Evolutionary conservation across 2,797 vertebrate species (phyloP).

Genomic region (Mus minutoides): DNA sequence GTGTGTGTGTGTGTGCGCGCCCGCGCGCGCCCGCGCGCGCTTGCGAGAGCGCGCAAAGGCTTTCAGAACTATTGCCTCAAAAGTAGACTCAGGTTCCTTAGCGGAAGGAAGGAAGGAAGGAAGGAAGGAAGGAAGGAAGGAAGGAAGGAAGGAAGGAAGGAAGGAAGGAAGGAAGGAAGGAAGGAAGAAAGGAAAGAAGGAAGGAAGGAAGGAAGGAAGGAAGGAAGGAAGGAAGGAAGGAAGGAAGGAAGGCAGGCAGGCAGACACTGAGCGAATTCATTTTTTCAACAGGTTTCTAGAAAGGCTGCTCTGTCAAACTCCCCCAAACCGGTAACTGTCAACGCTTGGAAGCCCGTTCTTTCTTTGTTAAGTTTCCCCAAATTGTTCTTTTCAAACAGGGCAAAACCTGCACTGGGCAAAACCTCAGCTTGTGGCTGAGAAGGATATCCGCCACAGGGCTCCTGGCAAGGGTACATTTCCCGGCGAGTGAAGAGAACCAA

Average conservation of each 20-base stretch:
- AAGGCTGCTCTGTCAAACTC: constrained; percentile 46
- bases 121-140: neutral
- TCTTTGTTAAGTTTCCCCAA: constrained; percentile 76
- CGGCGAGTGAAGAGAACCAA: neutral
- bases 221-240: neutral
- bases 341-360: neutral
- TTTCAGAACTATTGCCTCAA: constrained; percentile 83
- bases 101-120: constrained; percentile 55
- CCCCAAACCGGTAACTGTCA: constrained; percentile 1
- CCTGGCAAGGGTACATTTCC: neutral
- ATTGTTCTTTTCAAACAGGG: constrained; percentile 41
- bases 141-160: neutral
- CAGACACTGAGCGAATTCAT: constrained; percentile 75
- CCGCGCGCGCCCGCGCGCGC: neutral
- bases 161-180: neutral
- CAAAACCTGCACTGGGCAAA: neutral
- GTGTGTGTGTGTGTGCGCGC: neutral
- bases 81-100: constrained; percentile 75
- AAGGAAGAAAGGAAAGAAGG: neutral
- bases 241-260: neutral
- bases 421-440: neutral
- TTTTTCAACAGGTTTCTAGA: constrained; percentile 91
- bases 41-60: constrained; percentile 74
- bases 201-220: constrained; percentile 17
- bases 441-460: neutral